Evolutionary conservation across 2,888 invertebrate species (phyloP), one percentile per base, ranked within the genome.

Genomic region (Argynnis bischoffii): DNA sequence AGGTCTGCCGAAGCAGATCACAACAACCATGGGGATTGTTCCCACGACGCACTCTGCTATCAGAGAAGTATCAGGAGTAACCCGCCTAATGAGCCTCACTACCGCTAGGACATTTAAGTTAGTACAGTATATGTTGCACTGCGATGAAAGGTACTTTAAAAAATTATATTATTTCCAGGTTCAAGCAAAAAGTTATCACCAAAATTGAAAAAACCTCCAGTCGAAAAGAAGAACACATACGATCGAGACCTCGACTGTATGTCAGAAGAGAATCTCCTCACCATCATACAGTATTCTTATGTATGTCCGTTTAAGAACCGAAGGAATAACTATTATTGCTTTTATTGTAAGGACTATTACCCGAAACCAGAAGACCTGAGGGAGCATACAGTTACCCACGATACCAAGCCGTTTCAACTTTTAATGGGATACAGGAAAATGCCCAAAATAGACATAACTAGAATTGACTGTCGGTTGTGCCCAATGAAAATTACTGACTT

Each of bases 321-420:
- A 67, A 69, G 90, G 3, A 92, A 91, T 46, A 92, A 91, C 60
- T 91, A 91, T 63, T 91, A 91, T 64, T 92, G 92, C 61, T 92
- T 90, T 74, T 92, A 92, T 67, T 92, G 92, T 69, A 90, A 90
- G 51, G 90, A 91, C 48, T 90, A 90, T 31, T 92, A 87, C 55
- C 87, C 91, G 0, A 91, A 92, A 59, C 91, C 92, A 0, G 90
- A 92, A 69, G 90, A 90, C 48, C 69, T 92, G 3, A 75, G 92
- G 26, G 89, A 89, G n/a, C 92, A 92, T 41, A 92, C 92, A 0
- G 74, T 83, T 0, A 81, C 84, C 0, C 92, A 92, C 15, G 90
- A 92, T 69, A 90, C 92, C 0, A 91, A 91, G 70, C 89, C 90
- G 0, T 92, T 92, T 72, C 89, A 90, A 67, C 72, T 91, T 0